These are phyloP conservation scores for Pristionchus japonicus DNA, from an alignment of 2,888 invertebrate species.

Conservation along the genomic window DNA sequence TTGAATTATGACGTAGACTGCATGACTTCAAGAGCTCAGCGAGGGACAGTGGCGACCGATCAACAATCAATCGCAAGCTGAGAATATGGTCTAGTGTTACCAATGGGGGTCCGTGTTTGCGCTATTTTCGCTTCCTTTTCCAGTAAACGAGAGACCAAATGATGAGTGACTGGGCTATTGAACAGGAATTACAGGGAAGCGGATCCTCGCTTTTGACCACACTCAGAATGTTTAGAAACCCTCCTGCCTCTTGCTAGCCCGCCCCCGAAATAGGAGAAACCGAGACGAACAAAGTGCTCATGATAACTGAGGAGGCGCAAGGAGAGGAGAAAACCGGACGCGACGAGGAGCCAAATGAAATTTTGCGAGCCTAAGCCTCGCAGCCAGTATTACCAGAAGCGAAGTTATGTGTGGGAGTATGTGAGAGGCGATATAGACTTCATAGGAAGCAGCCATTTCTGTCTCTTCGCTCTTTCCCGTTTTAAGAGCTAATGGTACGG, in stretches of 20 bases:
- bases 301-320: constrained; percentile 8
- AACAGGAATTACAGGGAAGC: neutral
- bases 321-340: neutral
- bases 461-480: neutral
- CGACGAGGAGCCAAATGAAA: neutral
- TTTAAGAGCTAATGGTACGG: constrained; percentile 29
- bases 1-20: neutral
- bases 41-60: neutral
- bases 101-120: neutral
- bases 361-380: constrained; percentile 9
- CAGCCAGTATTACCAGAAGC: neutral
- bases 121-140: constrained; percentile 1
- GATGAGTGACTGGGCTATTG: neutral
- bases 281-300: neutral
- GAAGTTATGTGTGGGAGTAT: neutral
- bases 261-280: neutral
- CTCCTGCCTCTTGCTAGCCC: neutral
- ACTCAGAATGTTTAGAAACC: neutral
- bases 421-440: neutral
- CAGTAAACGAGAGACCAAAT: neutral
- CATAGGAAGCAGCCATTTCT: neutral
- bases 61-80: neutral
- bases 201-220: neutral
- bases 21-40: neutral
- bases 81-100: neutral